Conservation (phyloP, 92 coral and sea anemone genomes). For the Hydrozoanthus gracilis region DNA sequence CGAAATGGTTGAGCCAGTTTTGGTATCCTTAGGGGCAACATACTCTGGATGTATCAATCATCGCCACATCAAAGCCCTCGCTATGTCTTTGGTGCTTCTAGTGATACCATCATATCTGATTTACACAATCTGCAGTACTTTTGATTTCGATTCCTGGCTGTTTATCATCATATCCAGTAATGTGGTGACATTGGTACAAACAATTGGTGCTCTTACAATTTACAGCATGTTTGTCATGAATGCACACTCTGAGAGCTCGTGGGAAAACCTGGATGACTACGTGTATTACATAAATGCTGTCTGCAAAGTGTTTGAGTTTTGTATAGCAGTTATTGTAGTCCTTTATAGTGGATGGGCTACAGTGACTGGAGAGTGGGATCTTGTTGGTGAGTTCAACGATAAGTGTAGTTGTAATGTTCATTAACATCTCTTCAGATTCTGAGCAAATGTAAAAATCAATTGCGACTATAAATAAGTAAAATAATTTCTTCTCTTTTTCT, state of each 20-base stretch:
- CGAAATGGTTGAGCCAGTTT: slow-evolving; percentile 82
- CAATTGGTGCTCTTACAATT: slow-evolving; percentile 74
- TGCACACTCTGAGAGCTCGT: slow-evolving; percentile 65
- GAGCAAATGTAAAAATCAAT: too few relatives aligned
- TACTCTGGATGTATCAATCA: slow-evolving; percentile 67
- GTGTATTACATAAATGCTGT: slow-evolving; percentile 91
- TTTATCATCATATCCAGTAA: slow-evolving; percentile 90
- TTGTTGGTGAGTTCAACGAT: slow-evolving; percentile 70
- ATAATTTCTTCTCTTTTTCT: too few relatives aligned
- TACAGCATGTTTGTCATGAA: slow-evolving; percentile 84
- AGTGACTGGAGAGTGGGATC: slow-evolving; percentile 85
- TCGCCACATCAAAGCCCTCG: slow-evolving; percentile 71
- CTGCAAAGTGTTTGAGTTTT: slow-evolving; percentile 89
- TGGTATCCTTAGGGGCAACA: slow-evolving; percentile 84
- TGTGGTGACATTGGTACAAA: slow-evolving; percentile 85
- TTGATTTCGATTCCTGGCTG: slow-evolving; percentile 86
- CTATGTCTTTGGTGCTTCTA: slow-evolving; percentile 67
- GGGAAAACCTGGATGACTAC: slow-evolving; percentile 91
- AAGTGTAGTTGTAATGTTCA: background rate
- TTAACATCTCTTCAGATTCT: background rate
- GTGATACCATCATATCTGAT: slow-evolving; percentile 73
- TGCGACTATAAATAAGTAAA: too few relatives aligned
- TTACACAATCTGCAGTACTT: slow-evolving; percentile 73
- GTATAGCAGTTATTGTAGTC: slow-evolving; percentile 85
- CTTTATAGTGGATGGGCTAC: slow-evolving; percentile 87